phyloP scores from a whole-genome alignment of 1,140 invertebrate genomes.

The Plutomurus gul region DNA sequence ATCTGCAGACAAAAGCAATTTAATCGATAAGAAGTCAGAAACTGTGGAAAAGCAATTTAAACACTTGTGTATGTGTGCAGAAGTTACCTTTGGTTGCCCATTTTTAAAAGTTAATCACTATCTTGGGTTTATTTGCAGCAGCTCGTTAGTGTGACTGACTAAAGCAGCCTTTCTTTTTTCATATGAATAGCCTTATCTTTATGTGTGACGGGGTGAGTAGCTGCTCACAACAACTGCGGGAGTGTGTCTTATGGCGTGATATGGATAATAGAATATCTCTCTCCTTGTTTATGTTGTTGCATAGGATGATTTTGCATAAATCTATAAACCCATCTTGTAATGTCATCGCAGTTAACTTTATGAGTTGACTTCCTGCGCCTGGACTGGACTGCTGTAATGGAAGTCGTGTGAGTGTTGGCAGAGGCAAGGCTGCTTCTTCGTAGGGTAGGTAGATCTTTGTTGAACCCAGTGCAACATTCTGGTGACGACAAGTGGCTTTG shows the following conservation, averaged over 20 bases:
- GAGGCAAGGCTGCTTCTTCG: too few relatives aligned
- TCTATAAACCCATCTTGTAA: constrained; percentile 21
- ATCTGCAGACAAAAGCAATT: not conserved
- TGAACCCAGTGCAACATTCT: too few relatives aligned
- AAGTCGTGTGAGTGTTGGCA: too few relatives aligned
- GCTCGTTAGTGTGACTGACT: too few relatives aligned
- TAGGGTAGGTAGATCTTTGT: too few relatives aligned
- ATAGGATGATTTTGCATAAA: constrained; percentile 19
- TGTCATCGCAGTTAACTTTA: constrained; percentile 17
- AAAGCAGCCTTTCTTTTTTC: too few relatives aligned
- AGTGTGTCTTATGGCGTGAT: not conserved
- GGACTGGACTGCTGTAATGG: too few relatives aligned
- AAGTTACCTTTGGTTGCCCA: constrained; percentile 16
- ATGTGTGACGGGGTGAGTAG: too few relatives aligned
- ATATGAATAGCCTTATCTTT: too few relatives aligned
- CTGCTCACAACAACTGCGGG: too few relatives aligned
- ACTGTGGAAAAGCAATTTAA: constrained; percentile 17
- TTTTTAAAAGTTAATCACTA: constrained; percentile 3
- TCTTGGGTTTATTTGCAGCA: not conserved
- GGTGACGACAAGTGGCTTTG: not conserved
- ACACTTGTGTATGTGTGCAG: not conserved
- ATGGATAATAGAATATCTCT: constrained; percentile 7
- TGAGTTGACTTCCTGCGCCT: constrained; percentile 3
- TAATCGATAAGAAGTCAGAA: constrained; percentile 27
- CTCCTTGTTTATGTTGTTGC: constrained; percentile 1